Conservation (phyloP, 2,113 vertebrate species). For the Pyxicephalus adspersus region DNA sequence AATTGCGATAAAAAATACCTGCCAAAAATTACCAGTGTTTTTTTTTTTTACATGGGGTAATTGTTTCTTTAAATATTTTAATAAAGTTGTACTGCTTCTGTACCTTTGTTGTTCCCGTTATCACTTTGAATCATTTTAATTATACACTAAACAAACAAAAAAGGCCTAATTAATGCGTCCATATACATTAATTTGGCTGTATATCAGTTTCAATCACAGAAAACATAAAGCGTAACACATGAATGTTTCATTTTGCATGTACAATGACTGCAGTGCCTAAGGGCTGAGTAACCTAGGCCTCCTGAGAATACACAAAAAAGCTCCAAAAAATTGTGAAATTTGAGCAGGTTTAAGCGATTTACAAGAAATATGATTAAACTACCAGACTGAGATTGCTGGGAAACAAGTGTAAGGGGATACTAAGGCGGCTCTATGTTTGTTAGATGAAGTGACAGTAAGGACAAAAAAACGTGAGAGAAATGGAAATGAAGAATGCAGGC, state of each 20-base stretch:
- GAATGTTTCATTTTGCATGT: not conserved
- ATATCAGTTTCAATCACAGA: too few relatives aligned
- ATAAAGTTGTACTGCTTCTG: too few relatives aligned
- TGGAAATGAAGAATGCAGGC: not conserved
- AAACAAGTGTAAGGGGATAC: conserved; percentile 12
- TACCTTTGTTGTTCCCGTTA: too few relatives aligned
- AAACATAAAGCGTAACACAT: too few relatives aligned
- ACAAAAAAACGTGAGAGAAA: not conserved
- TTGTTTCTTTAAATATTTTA: too few relatives aligned
- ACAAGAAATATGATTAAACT: conserved; percentile 33
- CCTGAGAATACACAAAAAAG: conserved; percentile 11
- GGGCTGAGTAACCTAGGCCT: conserved; percentile 1
- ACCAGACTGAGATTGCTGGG: conserved; percentile 1
- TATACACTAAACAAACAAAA: too few relatives aligned
- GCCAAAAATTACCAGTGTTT: too few relatives aligned
- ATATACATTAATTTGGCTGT: too few relatives aligned
- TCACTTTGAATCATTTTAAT: too few relatives aligned
- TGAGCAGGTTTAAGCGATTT: conserved; percentile 15
- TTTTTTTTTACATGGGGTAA: too few relatives aligned
- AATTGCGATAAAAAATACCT: too few relatives aligned
- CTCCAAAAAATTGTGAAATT: conserved; percentile 9
- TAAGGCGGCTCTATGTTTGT: not conserved
- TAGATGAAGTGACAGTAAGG: not conserved
- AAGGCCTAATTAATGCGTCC: too few relatives aligned
- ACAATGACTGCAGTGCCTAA: not conserved